Conservation (phyloP, 2,113 vertebrate genomes). For the Urocitellus parryii region DNA sequence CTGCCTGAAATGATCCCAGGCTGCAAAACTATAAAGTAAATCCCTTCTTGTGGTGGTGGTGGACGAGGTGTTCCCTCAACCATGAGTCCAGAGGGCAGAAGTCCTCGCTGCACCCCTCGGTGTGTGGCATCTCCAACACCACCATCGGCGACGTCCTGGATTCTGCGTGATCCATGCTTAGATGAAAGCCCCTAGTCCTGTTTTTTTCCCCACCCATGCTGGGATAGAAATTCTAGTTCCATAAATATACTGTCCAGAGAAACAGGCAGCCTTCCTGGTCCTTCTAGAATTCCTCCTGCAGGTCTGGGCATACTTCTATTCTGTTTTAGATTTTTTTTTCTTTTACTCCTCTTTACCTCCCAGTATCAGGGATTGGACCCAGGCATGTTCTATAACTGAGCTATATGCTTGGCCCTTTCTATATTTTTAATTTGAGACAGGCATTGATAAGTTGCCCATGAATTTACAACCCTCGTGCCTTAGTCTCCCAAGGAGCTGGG, state of each 20-base stretch:
- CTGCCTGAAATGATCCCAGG: neutral
- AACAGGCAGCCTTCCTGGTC: neutral
- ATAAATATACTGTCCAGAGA: neutral
- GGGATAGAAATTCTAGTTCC: neutral
- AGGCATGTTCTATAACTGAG: too few relatives aligned
- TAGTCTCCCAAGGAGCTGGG: too few relatives aligned
- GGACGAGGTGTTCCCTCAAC: neutral
- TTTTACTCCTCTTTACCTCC: too few relatives aligned
- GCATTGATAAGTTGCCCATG: too few relatives aligned
- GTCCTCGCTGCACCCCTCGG: rapidly evolving
- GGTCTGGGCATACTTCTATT: neutral
- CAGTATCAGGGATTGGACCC: too few relatives aligned
- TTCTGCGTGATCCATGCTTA: neutral
- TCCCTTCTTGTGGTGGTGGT: too few relatives aligned
- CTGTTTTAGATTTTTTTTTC: neutral
- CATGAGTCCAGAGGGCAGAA: neutral
- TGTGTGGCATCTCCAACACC: too few relatives aligned
- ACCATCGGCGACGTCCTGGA: neutral
- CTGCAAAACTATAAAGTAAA: too few relatives aligned
- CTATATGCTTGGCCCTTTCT: too few relatives aligned
- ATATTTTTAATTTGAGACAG: too few relatives aligned
- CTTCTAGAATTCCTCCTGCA: neutral
- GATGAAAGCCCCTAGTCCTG: rapidly evolving
- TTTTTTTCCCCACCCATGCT: too few relatives aligned
- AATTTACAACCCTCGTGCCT: too few relatives aligned